Conservation (phyloP, 1,140 invertebrate species). For the Danaus melanippus region DNA sequence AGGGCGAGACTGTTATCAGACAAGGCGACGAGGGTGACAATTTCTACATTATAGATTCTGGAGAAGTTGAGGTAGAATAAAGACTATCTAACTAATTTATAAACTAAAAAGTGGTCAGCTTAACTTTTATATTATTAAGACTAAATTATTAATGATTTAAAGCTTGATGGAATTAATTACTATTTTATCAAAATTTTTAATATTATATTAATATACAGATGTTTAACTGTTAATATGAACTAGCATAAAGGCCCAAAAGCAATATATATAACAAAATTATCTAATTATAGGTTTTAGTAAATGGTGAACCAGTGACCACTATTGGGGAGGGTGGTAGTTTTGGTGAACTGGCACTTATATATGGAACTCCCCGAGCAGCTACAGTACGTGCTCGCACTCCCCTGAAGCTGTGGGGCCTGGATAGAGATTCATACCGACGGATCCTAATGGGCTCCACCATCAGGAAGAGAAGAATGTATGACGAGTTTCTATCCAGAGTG, state of each 20-base stretch:
- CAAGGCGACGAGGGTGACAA: slow-evolving; percentile 99
- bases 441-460: slow-evolving; percentile 99
- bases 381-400: slow-evolving; percentile 96
- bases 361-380: slow-evolving; percentile 96
- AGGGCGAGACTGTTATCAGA: slow-evolving; percentile 96
- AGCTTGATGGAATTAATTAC: too few species aligned
- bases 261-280: too few species aligned
- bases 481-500: slow-evolving; percentile 98
- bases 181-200: too few species aligned
- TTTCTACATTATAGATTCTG: slow-evolving; percentile 99
- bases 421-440: slow-evolving; percentile 97
- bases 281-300: slow-evolving; percentile 79
- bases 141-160: too few species aligned
- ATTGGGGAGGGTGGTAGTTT: slow-evolving; percentile 98
- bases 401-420: slow-evolving; percentile 98
- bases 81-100: too few species aligned
- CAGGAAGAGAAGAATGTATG: slow-evolving; percentile 99
- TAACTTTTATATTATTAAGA: too few species aligned
- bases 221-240: too few species aligned
- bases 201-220: too few species aligned
- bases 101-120: too few species aligned
- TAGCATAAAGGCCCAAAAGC: too few species aligned
- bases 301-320: slow-evolving; percentile 91
- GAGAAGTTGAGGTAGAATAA: slow-evolving; percentile 93
- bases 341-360: slow-evolving; percentile 97